Percentiles rank a stretch among this genome's conserved stretches.
Conservation (phyloP, 2,888 invertebrate species). For the Gastracanthus pulcherrimus region DNA sequence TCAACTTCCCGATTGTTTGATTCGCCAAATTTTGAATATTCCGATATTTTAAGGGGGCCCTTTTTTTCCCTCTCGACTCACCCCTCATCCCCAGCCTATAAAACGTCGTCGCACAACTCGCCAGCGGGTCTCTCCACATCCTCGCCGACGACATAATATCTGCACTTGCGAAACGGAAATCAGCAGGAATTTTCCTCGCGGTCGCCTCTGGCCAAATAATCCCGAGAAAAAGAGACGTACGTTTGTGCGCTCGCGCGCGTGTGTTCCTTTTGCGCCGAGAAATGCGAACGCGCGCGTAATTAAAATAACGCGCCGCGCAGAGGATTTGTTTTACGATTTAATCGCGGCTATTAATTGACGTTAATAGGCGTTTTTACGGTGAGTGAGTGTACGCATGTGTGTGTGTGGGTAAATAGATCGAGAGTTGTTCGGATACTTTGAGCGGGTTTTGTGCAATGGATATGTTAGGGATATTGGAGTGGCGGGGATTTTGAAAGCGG, state of each 20-base stretch:
- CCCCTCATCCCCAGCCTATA: not conserved
- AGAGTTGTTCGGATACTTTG: too few species aligned
- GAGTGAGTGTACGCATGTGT: not conserved
- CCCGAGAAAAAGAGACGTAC: not conserved
- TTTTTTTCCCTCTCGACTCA: not conserved
- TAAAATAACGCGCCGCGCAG: not conserved
- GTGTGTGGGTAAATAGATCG: too few species aligned
- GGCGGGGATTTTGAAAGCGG: too few species aligned
- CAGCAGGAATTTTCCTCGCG: not conserved
- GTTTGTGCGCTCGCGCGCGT: not conserved
- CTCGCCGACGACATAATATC: not conserved
- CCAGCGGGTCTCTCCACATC: not conserved
- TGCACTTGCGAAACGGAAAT: not conserved
- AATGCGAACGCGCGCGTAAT: constrained; percentile 12
- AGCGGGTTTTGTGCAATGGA: not conserved
- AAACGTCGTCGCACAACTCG: not conserved
- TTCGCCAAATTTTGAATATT: too few species aligned
- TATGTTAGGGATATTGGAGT: too few species aligned
- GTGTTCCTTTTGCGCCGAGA: constrained; percentile 1
- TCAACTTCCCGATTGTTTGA: too few species aligned
- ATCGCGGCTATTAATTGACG: constrained; percentile 22
- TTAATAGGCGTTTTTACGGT: not conserved
- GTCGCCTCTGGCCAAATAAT: not conserved
- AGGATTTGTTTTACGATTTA: constrained; percentile 34
- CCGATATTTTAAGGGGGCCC: not conserved